Evolutionary conservation across 1,140 invertebrate genomes (phyloP), one percentile per base, ranked within the genome.

Genomic region (Lucilia sericata): DNA sequence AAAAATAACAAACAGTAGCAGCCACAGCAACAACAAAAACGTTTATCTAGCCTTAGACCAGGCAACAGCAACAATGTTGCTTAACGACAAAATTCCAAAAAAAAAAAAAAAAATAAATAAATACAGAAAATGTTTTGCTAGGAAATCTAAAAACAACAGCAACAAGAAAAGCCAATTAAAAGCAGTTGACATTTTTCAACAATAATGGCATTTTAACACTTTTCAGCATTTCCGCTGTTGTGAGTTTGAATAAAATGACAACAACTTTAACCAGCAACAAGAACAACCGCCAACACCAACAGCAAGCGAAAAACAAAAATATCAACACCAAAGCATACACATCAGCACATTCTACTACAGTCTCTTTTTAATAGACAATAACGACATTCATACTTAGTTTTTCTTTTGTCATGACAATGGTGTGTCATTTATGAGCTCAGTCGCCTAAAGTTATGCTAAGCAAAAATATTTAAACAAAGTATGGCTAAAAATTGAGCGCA

Each of bases 401-500:
- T 30, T 30, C 25, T 30, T 30, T 30, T 8, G 2, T 42, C 42
- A 42, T 55, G 17, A 55, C 51, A 55, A 55, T 76, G 36, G 74
- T 76, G 74, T 76, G 74, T 34, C 74, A 76, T 76, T 76, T 76
- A 76, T 76, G 74, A 76, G 74, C 74, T 76, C 34, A 76, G 74
- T 76, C 74, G 74, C 74, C 74, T 76, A 76, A 76, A 76, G 74
- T 76, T 76, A 76, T 76, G 74, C 74, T 76, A 76, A 76, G 34
- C 74, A 76, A 76, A 76, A 76, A 76, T 76, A 76, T 76, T 76
- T 76, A 76, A 76, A 76, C 74, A 76, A 76, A 76, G 74, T 76
- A 76, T 76, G 74, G 74, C 34, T 76, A 13, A 36, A 76, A 76
- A 76, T 3, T 76, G 4, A 76, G 74, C 30, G 42, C 74, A 76